Evolutionary conservation across 2,797 vertebrate genomes (phyloP).

Genomic region (Ispidina lecontei): DNA sequence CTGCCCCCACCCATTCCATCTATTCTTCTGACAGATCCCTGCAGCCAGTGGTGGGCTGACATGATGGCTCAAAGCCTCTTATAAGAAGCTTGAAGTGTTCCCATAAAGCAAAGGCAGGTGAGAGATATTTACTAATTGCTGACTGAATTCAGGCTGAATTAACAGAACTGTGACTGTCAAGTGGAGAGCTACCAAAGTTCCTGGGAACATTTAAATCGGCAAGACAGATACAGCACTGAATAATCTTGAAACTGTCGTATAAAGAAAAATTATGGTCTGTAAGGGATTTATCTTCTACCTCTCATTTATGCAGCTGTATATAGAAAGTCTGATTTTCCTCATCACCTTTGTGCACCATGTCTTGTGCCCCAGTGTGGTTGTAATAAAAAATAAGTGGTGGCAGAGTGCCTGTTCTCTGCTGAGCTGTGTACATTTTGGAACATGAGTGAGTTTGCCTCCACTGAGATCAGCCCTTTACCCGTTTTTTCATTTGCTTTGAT

Average conservation of each 20-base stretch:
- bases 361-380: not conserved
- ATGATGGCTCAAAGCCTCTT: not conserved
- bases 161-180: not conserved
- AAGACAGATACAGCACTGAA: not conserved
- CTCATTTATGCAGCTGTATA: not conserved
- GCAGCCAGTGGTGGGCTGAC: not conserved
- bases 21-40: not conserved
- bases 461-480: not conserved
- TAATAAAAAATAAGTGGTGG: not conserved
- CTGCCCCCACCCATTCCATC: not conserved
- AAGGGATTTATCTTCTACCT: not conserved
- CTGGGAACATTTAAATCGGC: not conserved
- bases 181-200: not conserved
- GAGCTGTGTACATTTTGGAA: not conserved
- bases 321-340: not conserved
- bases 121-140: not conserved
- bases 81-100: not conserved
- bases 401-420: not conserved
- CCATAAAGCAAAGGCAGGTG: not conserved
- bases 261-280: not conserved
- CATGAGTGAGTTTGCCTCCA: not conserved
- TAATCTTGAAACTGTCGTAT: not conserved
- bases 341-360: not conserved
- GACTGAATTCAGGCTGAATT: not conserved
- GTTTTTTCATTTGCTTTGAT: not conserved